Percentiles rank a stretch among this genome's conserved stretches.
Conservation (phyloP, 2,113 vertebrate species). For the Leptosomus discolor region DNA sequence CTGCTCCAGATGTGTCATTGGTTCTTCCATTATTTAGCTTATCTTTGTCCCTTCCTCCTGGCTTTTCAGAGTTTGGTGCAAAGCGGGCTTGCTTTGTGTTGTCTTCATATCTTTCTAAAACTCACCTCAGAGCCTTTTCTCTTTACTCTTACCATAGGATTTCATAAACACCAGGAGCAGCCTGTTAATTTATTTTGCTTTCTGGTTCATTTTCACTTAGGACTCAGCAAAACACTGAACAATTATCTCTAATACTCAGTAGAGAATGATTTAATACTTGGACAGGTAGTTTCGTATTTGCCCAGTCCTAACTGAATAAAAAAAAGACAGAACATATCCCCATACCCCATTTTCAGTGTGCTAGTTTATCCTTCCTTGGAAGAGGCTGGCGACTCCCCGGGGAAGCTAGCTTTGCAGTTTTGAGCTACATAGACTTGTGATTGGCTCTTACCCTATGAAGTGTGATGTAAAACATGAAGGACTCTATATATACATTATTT, state of each 20-base stretch:
- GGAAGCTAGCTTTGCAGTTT: slow-evolving; percentile 22
- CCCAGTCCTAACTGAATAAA: neutral
- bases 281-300: neutral
- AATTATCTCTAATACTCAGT: neutral
- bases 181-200: neutral
- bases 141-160: neutral
- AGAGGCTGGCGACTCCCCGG: neutral
- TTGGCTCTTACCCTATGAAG: slow-evolving; percentile 42
- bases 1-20: neutral
- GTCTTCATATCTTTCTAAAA: neutral
- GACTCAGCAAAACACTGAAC: neutral
- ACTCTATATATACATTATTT: slow-evolving; percentile 50
- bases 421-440: neutral
- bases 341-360: neutral
- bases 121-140: neutral
- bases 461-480: slow-evolving; percentile 16
- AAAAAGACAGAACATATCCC: neutral
- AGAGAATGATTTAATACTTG: neutral
- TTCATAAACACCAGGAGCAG: neutral
- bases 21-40: neutral
- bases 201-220: neutral
- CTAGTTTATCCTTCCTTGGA: slow-evolving; percentile 16
- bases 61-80: neutral
- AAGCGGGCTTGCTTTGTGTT: neutral
- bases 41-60: neutral